A percentile compares a stretch with the other conserved stretches of the same genome.
Conservation (phyloP, 2,113 vertebrate species). For the Labeo catla region DNA sequence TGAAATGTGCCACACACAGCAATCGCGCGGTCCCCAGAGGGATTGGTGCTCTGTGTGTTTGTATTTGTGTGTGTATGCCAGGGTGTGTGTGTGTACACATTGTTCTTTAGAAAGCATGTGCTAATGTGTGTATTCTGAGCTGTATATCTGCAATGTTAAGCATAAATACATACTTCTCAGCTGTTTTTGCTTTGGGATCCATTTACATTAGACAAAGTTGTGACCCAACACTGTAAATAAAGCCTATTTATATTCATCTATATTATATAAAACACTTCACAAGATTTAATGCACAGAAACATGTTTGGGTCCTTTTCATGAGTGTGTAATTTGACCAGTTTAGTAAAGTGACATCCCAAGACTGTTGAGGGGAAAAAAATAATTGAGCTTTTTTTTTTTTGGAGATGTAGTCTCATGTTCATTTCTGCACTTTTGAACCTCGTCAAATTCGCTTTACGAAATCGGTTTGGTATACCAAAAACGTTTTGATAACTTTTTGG, state of each 20-base stretch:
- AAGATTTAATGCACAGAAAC: neutral
- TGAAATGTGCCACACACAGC: constrained; percentile 80
- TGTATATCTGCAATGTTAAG: neutral
- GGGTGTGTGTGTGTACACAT: constrained; percentile 26
- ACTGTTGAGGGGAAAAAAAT: too few relatives aligned
- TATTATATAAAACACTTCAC: neutral
- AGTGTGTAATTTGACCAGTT: too few relatives aligned
- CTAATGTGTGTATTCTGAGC: constrained; percentile 42
- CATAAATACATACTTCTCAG: neutral
- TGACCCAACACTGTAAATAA: neutral
- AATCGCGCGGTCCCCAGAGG: constrained; percentile 71
- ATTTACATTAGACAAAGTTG: neutral
- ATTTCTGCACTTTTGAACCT: too few relatives aligned
- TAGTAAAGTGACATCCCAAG: too few relatives aligned
- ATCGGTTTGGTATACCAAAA: too few relatives aligned
- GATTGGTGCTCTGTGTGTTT: constrained; percentile 42
- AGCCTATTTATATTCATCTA: neutral
- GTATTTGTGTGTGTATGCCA: constrained; percentile 15
- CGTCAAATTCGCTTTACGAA: too few relatives aligned
- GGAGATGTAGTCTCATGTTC: too few relatives aligned
- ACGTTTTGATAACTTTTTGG: too few relatives aligned
- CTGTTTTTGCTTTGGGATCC: neutral
- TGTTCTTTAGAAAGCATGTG: constrained; percentile 40
- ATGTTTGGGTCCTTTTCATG: too few relatives aligned
- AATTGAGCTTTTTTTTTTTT: too few relatives aligned